Evolutionary conservation across 2,797 vertebrate genomes (phyloP).

Genomic region (Columba guinea): DNA sequence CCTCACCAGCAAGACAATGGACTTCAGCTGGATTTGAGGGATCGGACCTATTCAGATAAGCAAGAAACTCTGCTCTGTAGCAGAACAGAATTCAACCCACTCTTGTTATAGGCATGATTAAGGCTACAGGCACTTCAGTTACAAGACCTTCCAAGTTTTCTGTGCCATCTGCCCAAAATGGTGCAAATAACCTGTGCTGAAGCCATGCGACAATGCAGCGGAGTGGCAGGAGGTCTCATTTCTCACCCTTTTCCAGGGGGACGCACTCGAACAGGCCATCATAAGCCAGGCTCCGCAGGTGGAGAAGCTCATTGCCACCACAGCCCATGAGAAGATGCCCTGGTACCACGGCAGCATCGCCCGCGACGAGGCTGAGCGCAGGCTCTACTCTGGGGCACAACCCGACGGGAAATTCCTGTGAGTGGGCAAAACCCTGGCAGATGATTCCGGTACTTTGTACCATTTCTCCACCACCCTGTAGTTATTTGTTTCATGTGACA

Average conservation of each 20-base stretch:
- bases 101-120: neutral
- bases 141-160: rapidly evolving
- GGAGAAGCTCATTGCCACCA: slow-evolving; percentile 94
- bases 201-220: neutral
- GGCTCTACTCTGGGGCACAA: slow-evolving; percentile 88
- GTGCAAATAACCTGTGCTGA: neutral
- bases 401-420: slow-evolving; percentile 97
- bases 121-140: neutral
- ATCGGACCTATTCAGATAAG: neutral
- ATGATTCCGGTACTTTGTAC: neutral
- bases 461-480: neutral
- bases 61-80: neutral
- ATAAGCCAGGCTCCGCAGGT: slow-evolving; percentile 95
- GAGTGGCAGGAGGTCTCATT: neutral
- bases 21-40: neutral
- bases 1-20: neutral
- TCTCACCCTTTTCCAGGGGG: slow-evolving; percentile 79
- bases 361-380: slow-evolving; percentile 86
- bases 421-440: slow-evolving; percentile 50
- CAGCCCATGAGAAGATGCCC: slow-evolving; percentile 92
- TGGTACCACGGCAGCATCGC: slow-evolving; percentile 89
- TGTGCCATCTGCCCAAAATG: rapidly evolving
- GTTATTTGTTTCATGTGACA: rapidly evolving
- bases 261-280: slow-evolving; percentile 94
- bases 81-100: neutral